phyloP scores from a whole-genome alignment of 64 coral and sea anemone species.

The Platygyra sinensis region DNA sequence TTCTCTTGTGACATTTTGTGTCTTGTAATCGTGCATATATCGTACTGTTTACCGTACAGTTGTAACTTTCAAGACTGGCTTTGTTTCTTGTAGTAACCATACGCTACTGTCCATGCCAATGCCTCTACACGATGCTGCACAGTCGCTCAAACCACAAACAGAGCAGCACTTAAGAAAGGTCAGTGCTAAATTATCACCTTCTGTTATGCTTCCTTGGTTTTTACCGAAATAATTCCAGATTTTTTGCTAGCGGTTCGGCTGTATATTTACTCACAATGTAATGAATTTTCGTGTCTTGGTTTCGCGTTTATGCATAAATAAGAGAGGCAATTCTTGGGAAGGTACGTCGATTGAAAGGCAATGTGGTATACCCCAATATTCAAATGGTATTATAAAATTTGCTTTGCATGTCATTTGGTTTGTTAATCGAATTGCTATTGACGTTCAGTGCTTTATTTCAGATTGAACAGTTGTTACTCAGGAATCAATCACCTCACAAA shows the following conservation, averaged over 20 bases:
- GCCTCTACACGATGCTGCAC: conserved; percentile 82
- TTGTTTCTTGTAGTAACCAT: conserved; percentile 76
- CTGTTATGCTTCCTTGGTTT: too few species aligned
- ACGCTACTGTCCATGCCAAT: conserved; percentile 92
- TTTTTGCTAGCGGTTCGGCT: too few species aligned
- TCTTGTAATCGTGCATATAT: background rate
- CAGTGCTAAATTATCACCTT: background rate
- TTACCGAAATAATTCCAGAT: too few species aligned
- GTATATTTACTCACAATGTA: too few species aligned
- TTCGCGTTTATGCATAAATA: too few species aligned
- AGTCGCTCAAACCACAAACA: conserved; percentile 80
- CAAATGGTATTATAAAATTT: too few species aligned
- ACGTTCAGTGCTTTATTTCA: conserved; percentile 25
- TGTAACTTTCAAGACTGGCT: background rate
- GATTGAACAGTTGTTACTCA: conserved; percentile 82
- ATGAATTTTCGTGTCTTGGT: too few species aligned
- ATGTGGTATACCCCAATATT: too few species aligned
- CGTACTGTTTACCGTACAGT: background rate
- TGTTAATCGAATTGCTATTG: background rate
- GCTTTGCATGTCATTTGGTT: background rate
- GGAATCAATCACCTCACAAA: conserved; percentile 94
- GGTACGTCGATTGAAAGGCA: too few species aligned
- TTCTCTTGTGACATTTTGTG: background rate
- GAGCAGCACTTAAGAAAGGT: conserved; percentile 89
- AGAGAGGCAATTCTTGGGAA: too few species aligned